phyloP scores from a whole-genome alignment of 30 jellyfish, hydroid and myxozoan species.

The Rhopilema esculentum region DNA sequence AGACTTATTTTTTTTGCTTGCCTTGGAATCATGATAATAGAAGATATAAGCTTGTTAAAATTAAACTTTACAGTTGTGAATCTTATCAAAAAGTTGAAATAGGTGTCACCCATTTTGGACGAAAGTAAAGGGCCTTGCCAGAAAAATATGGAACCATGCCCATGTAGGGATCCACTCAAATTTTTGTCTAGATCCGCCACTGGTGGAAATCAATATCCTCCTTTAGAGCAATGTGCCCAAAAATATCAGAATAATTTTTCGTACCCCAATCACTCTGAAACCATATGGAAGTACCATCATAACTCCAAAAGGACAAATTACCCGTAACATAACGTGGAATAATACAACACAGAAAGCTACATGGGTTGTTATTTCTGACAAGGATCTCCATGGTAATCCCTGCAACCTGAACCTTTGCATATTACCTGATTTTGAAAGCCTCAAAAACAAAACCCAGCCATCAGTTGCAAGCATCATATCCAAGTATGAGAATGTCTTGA shows the following conservation, averaged over 20 bases:
- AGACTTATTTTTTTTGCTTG: too few relatives aligned
- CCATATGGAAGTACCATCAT: slow-evolving; percentile 3
- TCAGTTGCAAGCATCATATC: not conserved
- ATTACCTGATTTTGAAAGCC: too few relatives aligned
- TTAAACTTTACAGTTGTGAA: too few relatives aligned
- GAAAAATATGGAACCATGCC: too few relatives aligned
- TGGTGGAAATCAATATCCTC: slow-evolving; percentile 23
- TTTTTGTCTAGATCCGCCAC: too few relatives aligned
- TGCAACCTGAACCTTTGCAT: not conserved
- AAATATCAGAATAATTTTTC: slow-evolving; percentile 16
- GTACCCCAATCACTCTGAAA: not conserved
- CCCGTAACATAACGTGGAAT: slow-evolving; percentile 10
- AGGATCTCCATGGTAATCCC: not conserved
- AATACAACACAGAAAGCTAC: not conserved
- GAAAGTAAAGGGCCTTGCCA: too few relatives aligned
- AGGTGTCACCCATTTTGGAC: too few relatives aligned
- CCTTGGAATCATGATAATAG: too few relatives aligned
- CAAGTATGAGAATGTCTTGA: not conserved
- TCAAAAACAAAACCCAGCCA: not conserved
- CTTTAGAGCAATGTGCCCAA: slow-evolving; percentile 5
- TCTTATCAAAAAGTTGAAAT: too few relatives aligned
- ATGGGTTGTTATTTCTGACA: not conserved
- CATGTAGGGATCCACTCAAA: too few relatives aligned
- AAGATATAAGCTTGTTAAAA: too few relatives aligned
- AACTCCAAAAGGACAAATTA: slow-evolving; percentile 34